Evolutionary conservation across 1,140 invertebrate genomes (phyloP).

Genomic region (Aphis craccivora): DNA sequence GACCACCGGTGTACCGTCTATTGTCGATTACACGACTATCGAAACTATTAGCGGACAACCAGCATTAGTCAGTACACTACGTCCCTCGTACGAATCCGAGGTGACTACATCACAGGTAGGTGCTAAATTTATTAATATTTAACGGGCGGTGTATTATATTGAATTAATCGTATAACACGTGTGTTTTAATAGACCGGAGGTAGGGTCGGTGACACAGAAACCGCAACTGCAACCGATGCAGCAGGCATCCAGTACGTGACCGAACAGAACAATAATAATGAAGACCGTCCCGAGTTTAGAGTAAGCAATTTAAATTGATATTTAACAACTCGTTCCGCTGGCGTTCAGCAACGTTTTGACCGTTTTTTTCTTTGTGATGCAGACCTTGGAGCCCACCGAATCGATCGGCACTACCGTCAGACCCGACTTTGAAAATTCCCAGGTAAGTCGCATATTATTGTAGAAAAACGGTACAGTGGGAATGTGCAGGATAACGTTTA

Average conservation of each 20-base stretch:
- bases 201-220: neutral
- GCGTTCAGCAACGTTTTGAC: neutral
- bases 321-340: neutral
- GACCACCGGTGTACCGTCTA: neutral
- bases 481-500: neutral
- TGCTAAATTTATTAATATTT: neutral
- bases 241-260: slow-evolving; percentile 32
- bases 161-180: neutral
- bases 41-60: neutral
- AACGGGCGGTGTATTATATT: neutral
- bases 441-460: neutral
- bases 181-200: neutral
- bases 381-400: slow-evolving; percentile 13
- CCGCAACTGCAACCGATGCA: neutral
- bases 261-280: neutral
- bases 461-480: neutral
- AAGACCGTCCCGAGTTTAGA: slow-evolving; percentile 22
- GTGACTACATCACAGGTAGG: neutral
- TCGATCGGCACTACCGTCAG: neutral
- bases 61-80: neutral
- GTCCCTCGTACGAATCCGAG: neutral
- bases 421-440: neutral
- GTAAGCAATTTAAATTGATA: neutral
- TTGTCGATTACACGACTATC: neutral
- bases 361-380: neutral